These are phyloP conservation scores for Otolemur garnettii DNA, from an alignment of 2,113 vertebrate species.

Conservation along the genomic window DNA sequence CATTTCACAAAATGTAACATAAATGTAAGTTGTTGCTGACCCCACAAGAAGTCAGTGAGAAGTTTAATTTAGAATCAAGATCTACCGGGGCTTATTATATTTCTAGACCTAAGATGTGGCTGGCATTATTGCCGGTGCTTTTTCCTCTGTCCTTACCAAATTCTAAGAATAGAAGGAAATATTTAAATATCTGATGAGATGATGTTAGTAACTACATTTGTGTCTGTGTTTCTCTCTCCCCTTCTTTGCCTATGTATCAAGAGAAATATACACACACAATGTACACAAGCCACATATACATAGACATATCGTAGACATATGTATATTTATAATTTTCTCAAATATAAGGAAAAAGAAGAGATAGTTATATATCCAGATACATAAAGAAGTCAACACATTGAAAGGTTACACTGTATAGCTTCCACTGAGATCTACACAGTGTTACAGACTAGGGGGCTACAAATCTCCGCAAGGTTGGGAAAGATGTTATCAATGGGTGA, in stretches of 20 bases:
- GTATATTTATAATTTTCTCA: neutral
- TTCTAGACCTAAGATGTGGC: neutral
- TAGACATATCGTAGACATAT: neutral
- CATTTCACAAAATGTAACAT: conserved; percentile 3
- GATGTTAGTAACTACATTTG: neutral
- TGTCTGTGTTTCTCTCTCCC: neutral
- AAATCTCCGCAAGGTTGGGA: neutral
- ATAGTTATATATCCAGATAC: neutral
- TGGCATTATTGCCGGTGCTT: neutral
- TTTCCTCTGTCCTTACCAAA: neutral
- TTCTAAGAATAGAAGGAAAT: neutral
- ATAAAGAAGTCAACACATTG: neutral
- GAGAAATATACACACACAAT: neutral
- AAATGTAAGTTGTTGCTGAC: neutral
- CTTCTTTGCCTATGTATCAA: neutral
- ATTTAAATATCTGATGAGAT: neutral
- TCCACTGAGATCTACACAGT: neutral
- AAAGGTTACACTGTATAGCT: neutral
- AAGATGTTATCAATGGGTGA: neutral
- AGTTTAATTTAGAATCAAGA: conserved; percentile 11
- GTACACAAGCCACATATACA: neutral
- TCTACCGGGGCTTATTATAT: neutral
- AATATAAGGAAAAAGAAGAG: neutral
- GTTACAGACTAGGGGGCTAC: neutral
- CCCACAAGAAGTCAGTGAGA: neutral